A percentile compares a stretch with the other conserved stretches of the same genome.
phyloP scores from a whole-genome alignment of 2,888 invertebrate genomes.

The Drepana falcataria region DNA sequence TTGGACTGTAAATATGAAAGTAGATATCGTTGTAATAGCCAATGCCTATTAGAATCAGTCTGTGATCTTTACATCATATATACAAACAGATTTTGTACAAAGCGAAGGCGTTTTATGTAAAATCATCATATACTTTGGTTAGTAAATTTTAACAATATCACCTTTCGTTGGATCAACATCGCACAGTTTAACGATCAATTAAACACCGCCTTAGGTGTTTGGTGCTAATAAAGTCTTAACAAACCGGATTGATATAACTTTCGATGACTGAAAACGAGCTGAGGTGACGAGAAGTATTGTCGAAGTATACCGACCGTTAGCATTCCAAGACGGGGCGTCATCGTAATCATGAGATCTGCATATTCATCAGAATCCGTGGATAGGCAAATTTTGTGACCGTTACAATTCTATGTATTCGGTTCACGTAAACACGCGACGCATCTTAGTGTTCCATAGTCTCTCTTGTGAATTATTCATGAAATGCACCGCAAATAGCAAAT shows the following conservation, averaged over 20 bases:
- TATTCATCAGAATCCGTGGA: slow-evolving; percentile 64
- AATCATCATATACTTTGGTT: too few species aligned
- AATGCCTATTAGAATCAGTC: background rate
- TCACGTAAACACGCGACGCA: slow-evolving; percentile 40
- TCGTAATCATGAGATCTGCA: slow-evolving; percentile 61
- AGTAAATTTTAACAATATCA: too few species aligned
- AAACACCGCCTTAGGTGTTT: slow-evolving; percentile 20
- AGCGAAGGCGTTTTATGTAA: too few species aligned
- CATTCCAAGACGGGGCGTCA: slow-evolving; percentile 48
- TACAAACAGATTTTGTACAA: too few species aligned
- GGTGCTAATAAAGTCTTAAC: slow-evolving; percentile 37
- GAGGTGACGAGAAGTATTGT: slow-evolving; percentile 34
- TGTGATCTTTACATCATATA: background rate
- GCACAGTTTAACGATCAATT: slow-evolving; percentile 12
- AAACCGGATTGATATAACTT: slow-evolving; percentile 40
- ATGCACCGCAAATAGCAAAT: slow-evolving; percentile 40
- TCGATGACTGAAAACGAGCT: slow-evolving; percentile 33
- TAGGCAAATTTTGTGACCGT: slow-evolving; percentile 58
- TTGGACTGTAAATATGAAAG: too few species aligned
- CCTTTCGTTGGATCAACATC: too few species aligned
- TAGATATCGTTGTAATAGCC: background rate
- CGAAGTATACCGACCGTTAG: slow-evolving; percentile 69
- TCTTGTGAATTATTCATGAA: slow-evolving; percentile 55
- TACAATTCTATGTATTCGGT: slow-evolving; percentile 47
- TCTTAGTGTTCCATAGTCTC: slow-evolving; percentile 34